These are phyloP conservation scores for Aculops lycopersici DNA, from an alignment of 1,140 invertebrate genomes.

Conservation along the genomic window DNA sequence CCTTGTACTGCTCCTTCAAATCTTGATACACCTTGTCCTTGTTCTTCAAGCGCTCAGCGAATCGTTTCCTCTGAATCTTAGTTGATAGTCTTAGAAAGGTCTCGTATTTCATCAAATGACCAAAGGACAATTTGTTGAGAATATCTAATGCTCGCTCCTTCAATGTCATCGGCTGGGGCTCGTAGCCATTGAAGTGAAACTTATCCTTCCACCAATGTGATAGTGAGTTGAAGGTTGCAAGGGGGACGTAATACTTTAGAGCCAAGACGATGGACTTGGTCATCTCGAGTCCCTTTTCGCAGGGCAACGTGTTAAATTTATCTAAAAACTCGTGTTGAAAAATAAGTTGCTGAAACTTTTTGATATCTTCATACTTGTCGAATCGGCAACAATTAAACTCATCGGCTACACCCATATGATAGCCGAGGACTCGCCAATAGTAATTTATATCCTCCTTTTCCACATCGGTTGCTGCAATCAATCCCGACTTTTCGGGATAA, in stretches of 20 bases:
- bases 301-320: neutral
- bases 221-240: neutral
- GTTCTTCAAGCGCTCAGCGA: neutral
- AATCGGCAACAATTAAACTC: constrained; percentile 26
- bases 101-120: neutral
- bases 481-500: constrained; percentile 27
- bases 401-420: constrained; percentile 44
- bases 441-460: constrained; percentile 37
- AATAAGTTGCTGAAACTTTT: constrained; percentile 5
- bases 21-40: neutral
- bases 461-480: constrained; percentile 19
- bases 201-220: neutral
- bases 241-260: neutral
- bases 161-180: neutral
- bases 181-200: neutral
- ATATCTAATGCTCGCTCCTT: neutral
- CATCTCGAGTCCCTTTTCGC: neutral
- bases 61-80: neutral
- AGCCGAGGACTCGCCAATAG: constrained; percentile 46
- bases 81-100: neutral
- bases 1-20: neutral
- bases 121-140: neutral
- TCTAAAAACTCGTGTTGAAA: constrained; percentile 1
- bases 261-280: neutral
- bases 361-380: constrained; percentile 15